phyloP scores from a whole-genome alignment of 2,888 invertebrate genomes.

The Glaucopsyche alexis region DNA sequence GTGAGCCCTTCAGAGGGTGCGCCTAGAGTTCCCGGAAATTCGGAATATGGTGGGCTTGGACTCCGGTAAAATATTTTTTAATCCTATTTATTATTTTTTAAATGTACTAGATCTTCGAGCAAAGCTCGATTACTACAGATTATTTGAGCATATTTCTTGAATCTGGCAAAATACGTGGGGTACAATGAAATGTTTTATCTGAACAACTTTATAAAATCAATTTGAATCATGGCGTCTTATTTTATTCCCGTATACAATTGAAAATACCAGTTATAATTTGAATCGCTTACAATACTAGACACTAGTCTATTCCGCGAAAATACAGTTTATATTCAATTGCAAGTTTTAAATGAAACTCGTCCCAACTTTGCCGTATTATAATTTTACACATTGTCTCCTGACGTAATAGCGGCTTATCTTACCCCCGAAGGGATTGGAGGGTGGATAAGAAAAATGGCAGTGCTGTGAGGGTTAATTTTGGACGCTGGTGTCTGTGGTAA shows the following conservation, averaged over 20 bases:
- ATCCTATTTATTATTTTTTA: no score
- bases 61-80: no score
- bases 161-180: background rate
- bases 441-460: conserved; percentile 14
- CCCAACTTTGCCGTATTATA: conserved; percentile 23
- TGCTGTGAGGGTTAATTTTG: background rate
- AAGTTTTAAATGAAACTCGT: background rate
- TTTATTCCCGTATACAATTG: conserved; percentile 1
- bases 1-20: no score
- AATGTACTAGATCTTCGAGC: no score
- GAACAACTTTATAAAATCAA: conserved; percentile 1
- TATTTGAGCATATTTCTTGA: background rate
- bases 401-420: conserved; percentile 18
- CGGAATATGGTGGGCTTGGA: no score
- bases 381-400: conserved; percentile 25
- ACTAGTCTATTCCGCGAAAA: background rate
- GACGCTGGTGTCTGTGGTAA: background rate
- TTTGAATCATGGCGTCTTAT: background rate
- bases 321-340: conserved; percentile 13
- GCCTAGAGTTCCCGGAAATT: no score
- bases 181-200: background rate
- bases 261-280: background rate
- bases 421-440: background rate
- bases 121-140: no score
- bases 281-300: background rate